Evolutionary conservation across 2,113 vertebrate genomes (phyloP).

Genomic region (Uria lomvia): DNA sequence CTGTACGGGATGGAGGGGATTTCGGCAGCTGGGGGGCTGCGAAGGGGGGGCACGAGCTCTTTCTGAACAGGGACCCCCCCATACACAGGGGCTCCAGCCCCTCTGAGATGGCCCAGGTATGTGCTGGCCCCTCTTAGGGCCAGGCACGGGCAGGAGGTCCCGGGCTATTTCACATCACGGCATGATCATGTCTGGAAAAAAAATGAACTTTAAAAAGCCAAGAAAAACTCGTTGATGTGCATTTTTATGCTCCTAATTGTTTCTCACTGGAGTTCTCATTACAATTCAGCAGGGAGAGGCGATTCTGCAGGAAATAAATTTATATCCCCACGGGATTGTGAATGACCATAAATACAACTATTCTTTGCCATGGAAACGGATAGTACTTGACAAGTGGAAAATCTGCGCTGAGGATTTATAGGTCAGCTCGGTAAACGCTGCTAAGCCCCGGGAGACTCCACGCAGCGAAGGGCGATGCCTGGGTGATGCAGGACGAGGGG

Average conservation of each 20-base stretch:
- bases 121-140: no score
- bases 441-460: background rate
- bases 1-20: background rate
- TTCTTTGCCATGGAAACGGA: conserved; percentile 46
- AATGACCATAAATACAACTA: background rate
- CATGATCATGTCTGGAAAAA: background rate
- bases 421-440: background rate
- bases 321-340: background rate
- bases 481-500: background rate
- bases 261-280: background rate
- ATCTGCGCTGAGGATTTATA: background rate
- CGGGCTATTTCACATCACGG: background rate
- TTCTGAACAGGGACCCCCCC: background rate
- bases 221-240: background rate
- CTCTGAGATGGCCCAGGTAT: background rate
- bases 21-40: background rate
- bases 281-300: background rate
- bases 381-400: background rate
- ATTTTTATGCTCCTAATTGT: background rate
- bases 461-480: accelerated
- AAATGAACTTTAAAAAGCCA: background rate
- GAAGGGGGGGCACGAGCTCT: background rate
- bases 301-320: background rate
- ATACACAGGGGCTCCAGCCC: no score
- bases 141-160: background rate